A percentile compares a stretch with the other conserved stretches of the same genome.
Evolutionary conservation across 2,113 vertebrate genomes (phyloP).

Genomic region (Phasianus colchicus): DNA sequence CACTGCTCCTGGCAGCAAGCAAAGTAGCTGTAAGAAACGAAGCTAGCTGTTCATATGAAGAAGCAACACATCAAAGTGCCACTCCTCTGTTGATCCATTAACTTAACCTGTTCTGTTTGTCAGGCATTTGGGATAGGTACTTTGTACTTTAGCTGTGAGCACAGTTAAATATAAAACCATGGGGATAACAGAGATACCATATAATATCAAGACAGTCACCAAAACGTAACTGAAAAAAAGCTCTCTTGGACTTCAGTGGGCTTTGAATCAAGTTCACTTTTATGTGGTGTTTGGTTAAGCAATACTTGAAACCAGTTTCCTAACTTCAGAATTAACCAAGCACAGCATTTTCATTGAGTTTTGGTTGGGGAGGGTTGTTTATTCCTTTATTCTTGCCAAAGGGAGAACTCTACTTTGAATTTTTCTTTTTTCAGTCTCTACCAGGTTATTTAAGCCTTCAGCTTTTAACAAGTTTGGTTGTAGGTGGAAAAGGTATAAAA

Average conservation of each 20-base stretch:
- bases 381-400: neutral
- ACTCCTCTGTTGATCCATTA: neutral
- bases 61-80: neutral
- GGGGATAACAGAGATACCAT: neutral
- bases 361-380: neutral
- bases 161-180: conserved; percentile 6
- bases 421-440: neutral
- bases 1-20: neutral
- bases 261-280: neutral
- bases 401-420: neutral
- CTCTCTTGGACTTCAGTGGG: neutral
- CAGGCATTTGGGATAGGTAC: neutral
- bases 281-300: neutral
- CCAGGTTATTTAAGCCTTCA: neutral
- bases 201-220: neutral
- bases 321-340: neutral
- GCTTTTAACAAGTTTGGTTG: neutral
- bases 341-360: neutral
- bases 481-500: neutral
- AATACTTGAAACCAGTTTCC: neutral
- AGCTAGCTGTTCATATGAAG: neutral
- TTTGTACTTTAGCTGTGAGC: neutral
- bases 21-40: neutral
- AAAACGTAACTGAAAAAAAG: neutral
- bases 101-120: neutral